Percentiles rank a stretch among this genome's conserved stretches.
Conservation (phyloP, 2,113 vertebrate species). For the Sinosuthora webbiana region DNA sequence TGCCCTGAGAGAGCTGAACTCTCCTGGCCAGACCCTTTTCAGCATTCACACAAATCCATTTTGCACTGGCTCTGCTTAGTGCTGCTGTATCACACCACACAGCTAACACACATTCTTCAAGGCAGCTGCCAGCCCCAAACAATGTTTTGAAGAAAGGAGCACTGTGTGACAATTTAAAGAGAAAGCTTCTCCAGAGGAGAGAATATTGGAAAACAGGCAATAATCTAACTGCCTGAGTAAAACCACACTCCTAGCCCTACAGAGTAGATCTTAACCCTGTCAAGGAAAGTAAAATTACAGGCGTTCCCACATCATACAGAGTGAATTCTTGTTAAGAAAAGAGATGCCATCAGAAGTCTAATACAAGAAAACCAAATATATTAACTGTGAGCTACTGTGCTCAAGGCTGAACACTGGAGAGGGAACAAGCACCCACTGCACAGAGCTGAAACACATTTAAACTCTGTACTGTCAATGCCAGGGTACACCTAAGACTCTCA, state of each 20-base stretch:
- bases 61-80: neutral
- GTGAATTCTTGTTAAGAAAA: neutral
- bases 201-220: neutral
- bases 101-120: neutral
- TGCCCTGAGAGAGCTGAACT: neutral
- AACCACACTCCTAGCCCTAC: neutral
- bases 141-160: neutral
- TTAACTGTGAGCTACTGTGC: neutral
- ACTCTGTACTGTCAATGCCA: neutral
- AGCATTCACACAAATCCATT: neutral
- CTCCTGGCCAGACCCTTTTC: neutral
- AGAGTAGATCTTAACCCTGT: neutral
- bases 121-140: neutral
- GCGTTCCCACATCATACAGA: rapidly evolving
- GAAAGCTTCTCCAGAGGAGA: neutral
- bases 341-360: neutral
- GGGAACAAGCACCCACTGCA: rapidly evolving
- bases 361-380: neutral
- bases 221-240: neutral
- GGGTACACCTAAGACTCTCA: neutral
- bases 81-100: neutral
- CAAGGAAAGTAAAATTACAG: neutral
- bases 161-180: neutral
- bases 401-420: neutral
- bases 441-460: neutral